Base-by-base conservation (phyloP, 1,140 invertebrate genomes). In the Sitophilus oryzae region DNA sequence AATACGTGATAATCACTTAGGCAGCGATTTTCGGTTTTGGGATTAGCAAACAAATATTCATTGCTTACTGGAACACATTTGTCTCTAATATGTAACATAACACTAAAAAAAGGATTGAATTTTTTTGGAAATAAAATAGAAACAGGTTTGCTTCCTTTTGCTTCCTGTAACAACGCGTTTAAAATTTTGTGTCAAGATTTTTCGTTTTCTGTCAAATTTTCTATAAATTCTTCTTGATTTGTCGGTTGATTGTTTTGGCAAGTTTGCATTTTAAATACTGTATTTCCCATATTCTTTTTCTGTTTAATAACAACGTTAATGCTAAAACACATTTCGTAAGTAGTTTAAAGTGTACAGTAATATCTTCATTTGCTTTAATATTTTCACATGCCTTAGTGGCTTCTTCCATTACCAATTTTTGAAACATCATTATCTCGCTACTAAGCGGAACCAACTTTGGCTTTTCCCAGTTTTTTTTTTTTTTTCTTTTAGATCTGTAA, bases 401-500 rank as follows among this genome's bases (percentile, higher is more conserved):
- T 35, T 49, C 45, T 25, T 36, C 18, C 19, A 43, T 51, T 19
- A 64, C 52, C 47, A 53, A 62, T 37, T 59, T 20, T 30, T 58
- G 42, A 51, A 64, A 64, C 25, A 45, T 41, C 9, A 59, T 40
- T 11, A 64, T 37, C 15, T 61, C 54, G 11, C 40, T 42, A 20
- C 52, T 60, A 14, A 61, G 36, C 8, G 52, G 52, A 18, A 62
- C 43, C 10, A 62, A 43, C 42, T 44, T 53, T 3, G 60, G 59
- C 37, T 62, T 64, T 10, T 59, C n/a, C 44, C 47, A 55, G n/a
- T n/a, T n/a, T n/a, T n/a, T n/a, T n/a, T n/a, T 15, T 51, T 51
- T 25, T 56, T 56, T 43, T 60, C 52, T 34, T 63, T 61, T 42
- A 62, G 34, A 50, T 59, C 40, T 62, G 61, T 61, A 11, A 62